These are phyloP conservation scores for Andrena haemorrhoa DNA, from an alignment of 2,888 invertebrate species.

Conservation along the genomic window DNA sequence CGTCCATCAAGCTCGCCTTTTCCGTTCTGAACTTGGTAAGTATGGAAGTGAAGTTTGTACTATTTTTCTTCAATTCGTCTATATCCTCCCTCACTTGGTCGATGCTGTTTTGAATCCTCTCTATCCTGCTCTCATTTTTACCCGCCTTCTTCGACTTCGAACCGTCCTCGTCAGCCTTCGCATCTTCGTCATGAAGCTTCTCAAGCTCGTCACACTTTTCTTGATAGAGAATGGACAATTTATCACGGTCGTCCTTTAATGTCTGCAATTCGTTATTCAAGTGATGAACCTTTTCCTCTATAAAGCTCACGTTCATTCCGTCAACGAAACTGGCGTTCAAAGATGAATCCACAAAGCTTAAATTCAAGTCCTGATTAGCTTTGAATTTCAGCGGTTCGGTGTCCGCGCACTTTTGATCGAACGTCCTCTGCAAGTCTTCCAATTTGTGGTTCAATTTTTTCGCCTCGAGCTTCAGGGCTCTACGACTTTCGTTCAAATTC, in stretches of 20 bases:
- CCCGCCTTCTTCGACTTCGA: slow-evolving; percentile 36
- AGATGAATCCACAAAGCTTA: slow-evolving; percentile 68
- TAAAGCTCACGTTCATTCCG: slow-evolving; percentile 72
- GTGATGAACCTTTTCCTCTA: slow-evolving; percentile 77
- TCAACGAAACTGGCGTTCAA: slow-evolving; percentile 74
- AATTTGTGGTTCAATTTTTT: slow-evolving; percentile 74
- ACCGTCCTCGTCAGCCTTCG: slow-evolving; percentile 19
- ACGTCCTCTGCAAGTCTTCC: slow-evolving; percentile 74
- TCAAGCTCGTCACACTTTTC: slow-evolving; percentile 78
- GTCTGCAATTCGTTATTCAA: slow-evolving; percentile 74
- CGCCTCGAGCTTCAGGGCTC: slow-evolving; percentile 73
- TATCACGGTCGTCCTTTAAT: slow-evolving; percentile 73
- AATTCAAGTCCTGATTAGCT: slow-evolving; percentile 76
- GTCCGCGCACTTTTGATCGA: slow-evolving; percentile 74
- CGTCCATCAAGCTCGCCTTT: slow-evolving; percentile 50
- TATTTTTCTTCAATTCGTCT: slow-evolving; percentile 54
- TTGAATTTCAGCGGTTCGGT: slow-evolving; percentile 75
- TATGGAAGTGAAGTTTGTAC: slow-evolving; percentile 15
- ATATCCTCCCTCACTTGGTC: slow-evolving; percentile 65
- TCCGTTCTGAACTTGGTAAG: slow-evolving; percentile 47
- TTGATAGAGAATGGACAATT: slow-evolving; percentile 71
- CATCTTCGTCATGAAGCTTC: slow-evolving; percentile 67
- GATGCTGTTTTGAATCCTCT: slow-evolving; percentile 70
- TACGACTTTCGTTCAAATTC: slow-evolving; percentile 73
- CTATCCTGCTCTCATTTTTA: slow-evolving; percentile 67